These are phyloP conservation scores for Notocelia uddmanniana DNA, from an alignment of 2,888 invertebrate species.

Conservation along the genomic window DNA sequence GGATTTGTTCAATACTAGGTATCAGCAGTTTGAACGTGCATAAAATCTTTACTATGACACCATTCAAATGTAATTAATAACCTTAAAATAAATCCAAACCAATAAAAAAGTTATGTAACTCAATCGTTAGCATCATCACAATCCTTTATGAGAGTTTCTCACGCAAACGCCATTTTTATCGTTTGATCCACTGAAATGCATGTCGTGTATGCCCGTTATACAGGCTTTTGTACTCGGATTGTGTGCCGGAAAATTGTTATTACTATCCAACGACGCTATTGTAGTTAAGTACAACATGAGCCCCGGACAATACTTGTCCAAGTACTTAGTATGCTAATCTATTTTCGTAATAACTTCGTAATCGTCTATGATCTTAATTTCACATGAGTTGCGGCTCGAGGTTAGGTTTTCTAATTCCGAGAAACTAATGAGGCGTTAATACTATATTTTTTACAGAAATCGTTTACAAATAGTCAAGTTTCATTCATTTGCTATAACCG, in stretches of 20 bases:
- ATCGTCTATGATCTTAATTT: constrained; percentile 21
- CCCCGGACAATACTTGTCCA: constrained; percentile 17
- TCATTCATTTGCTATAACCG: background rate
- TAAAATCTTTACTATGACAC: background rate
- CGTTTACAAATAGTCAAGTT: background rate
- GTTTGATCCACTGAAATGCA: constrained; percentile 30
- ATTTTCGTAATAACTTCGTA: constrained; percentile 21
- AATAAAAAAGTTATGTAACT: constrained; percentile 17
- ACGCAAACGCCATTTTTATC: constrained; percentile 34
- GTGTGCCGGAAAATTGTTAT: constrained; percentile 76
- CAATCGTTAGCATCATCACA: constrained; percentile 8
- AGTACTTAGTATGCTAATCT: constrained; percentile 20
- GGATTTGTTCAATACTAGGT: no score
- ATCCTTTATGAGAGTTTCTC: constrained; percentile 18
- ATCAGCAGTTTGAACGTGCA: no score
- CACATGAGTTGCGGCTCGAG: background rate
- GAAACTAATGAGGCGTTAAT: background rate
- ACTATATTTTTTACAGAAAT: background rate
- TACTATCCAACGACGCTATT: constrained; percentile 52
- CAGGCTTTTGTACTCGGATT: constrained; percentile 62
- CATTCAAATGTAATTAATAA: background rate
- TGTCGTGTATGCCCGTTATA: constrained; percentile 18
- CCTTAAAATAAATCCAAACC: background rate
- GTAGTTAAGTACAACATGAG: constrained; percentile 64
- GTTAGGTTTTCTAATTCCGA: constrained; percentile 12